Base-by-base conservation (phyloP, 1,140 invertebrate genomes). In the Dendroctonus ponderosae region DNA sequence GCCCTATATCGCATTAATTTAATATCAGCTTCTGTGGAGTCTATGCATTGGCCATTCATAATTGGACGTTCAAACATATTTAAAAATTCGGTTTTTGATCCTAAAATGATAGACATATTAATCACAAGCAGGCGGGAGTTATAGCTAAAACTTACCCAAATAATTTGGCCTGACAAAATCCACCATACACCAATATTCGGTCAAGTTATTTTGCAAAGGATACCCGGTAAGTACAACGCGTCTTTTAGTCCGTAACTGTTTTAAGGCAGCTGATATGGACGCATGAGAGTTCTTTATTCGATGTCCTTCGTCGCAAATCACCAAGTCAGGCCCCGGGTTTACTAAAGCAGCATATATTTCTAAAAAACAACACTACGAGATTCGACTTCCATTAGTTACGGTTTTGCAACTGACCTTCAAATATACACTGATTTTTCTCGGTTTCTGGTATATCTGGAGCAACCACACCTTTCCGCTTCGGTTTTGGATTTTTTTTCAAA, bases 151-250 rank as follows among this genome's bases (percentile, higher is more conserved):
- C 26, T 63, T 51, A 68, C 66, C 96, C 14, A 92, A 83, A 82
- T 93, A 93, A 81, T 96, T 96, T 0, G 96, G 96, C 49, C 94
- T 84, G 0, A 97, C 94, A 77, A 97, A 98, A 72, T 97, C 94
- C 4, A 97, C 93, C 94, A 96, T 96, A 75, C 93, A 94, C 93
- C 93, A 97, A 77, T 98, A 98, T 79, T 98, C 96, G 37, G 96
- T 79, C 2, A 98, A 79, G 81, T 97, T 97, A 79, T 98, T 98
- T 80, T 98, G 96, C n/a, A 98, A 78, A 0, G 96, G 96, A 84
- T 97, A 97, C 12, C 96, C 96, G 7, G 96, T 98, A 5, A 98
- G 81, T 2, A 97, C 94, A 15, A 98, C 87, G 57, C 95, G 83
- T 37, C 95, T 83, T 75, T 92, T 93, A 2, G 94, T 97, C 65